phyloP scores from a whole-genome alignment of 2,797 vertebrate genomes.

The Thalassophryne amazonica region DNA sequence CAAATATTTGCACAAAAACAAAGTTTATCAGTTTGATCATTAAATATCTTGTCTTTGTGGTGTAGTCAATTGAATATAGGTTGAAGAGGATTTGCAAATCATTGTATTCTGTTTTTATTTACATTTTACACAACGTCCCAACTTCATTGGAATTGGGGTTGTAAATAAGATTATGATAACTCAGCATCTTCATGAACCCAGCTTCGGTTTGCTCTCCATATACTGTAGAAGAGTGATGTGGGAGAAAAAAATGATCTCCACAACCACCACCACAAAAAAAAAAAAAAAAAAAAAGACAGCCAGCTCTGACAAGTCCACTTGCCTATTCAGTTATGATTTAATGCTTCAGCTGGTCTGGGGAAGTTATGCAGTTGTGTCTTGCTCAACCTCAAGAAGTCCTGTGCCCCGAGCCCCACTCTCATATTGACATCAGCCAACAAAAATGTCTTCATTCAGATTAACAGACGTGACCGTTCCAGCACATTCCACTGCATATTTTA shows the following conservation, averaged over 20 bases:
- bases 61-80: too few species aligned
- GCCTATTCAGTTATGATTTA: conserved; percentile 45
- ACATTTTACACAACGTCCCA: too few species aligned
- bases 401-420: conserved; percentile 1
- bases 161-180: conserved; percentile 50
- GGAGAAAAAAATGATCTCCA: conserved; percentile 26
- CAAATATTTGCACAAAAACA: too few species aligned
- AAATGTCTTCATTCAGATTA: conserved; percentile 72
- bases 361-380: conserved; percentile 55
- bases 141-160: too few species aligned
- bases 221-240: conserved; percentile 19
- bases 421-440: conserved; percentile 67
- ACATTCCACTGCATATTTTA: conserved; percentile 72
- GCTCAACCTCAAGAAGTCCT: conserved; percentile 44
- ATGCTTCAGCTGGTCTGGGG: conserved; percentile 50
- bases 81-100: too few species aligned
- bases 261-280: too few species aligned
- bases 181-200: conserved; percentile 18
- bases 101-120: too few species aligned
- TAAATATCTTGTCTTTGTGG: too few species aligned
- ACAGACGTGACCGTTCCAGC: conserved; percentile 67
- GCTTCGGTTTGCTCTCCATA: conserved; percentile 31
- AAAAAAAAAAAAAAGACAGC: conserved; percentile 28
- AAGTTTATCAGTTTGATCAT: too few species aligned
- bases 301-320: conserved; percentile 41